Percentiles rank a stretch among this genome's conserved stretches.
Conservation (phyloP, 1,140 invertebrate genomes). For the Drosophila micromelanica region DNA sequence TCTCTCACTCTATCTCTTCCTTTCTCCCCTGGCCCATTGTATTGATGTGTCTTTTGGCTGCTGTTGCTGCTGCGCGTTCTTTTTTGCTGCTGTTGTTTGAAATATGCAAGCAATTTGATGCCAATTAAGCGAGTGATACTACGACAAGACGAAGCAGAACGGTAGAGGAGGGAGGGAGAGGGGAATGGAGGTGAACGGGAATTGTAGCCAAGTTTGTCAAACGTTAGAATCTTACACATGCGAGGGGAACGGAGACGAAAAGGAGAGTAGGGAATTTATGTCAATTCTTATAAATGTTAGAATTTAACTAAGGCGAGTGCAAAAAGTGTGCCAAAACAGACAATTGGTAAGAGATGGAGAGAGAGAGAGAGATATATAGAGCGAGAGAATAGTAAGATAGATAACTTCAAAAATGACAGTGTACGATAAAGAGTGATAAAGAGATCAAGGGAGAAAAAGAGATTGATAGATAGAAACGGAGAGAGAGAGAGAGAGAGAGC, state of each 20-base stretch:
- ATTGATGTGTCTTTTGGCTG: slow-evolving; percentile 66
- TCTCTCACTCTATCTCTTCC: no score
- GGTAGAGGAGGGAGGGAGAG: slow-evolving; percentile 17
- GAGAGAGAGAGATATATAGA: no score
- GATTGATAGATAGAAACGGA: no score
- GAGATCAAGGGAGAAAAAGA: no score
- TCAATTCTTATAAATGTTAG: slow-evolving; percentile 33
- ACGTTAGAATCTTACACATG: slow-evolving; percentile 1
- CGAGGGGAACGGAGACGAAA: neutral
- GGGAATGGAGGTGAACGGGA: neutral
- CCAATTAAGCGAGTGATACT: slow-evolving; percentile 68
- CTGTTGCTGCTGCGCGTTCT: slow-evolving; percentile 3
- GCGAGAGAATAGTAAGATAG: no score
- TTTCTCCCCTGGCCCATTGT: slow-evolving; percentile 76
- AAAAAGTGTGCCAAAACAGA: slow-evolving; percentile 42
- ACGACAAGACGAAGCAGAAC: neutral
- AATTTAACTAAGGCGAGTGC: slow-evolving; percentile 30
- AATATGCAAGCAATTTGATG: slow-evolving; percentile 80
- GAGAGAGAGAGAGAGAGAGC: no score
- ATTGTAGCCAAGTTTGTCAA: neutral
- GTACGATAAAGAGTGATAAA: no score
- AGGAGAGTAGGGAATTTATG: neutral
- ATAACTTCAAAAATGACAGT: no score
- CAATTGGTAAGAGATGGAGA: no score
- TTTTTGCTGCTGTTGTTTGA: slow-evolving; percentile 45